A percentile compares a stretch with the other conserved stretches of the same genome.
These are phyloP conservation scores for Galleria mellonella DNA, from an alignment of 1,140 invertebrate genomes.

Conservation along the genomic window DNA sequence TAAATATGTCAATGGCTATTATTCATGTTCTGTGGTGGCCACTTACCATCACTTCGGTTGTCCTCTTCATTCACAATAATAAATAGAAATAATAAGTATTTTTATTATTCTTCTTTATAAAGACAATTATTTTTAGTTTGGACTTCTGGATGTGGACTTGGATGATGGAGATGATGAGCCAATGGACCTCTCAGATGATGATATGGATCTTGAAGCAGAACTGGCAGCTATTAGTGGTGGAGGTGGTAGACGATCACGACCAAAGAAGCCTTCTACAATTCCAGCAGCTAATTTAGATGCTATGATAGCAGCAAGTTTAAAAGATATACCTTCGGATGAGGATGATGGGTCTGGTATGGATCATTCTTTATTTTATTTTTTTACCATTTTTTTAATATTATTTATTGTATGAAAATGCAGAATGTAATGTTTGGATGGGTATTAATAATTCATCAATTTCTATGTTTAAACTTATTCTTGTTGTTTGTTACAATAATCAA, in stretches of 20 bases:
- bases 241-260: slow-evolving; percentile 55
- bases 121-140: slow-evolving; percentile 84
- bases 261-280: slow-evolving; percentile 72
- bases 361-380: slow-evolving; percentile 2
- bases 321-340: slow-evolving; percentile 83
- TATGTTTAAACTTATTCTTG: no score
- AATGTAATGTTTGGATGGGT: no score
- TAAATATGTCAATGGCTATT: no score
- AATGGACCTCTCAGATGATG: slow-evolving; percentile 76
- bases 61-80: no score
- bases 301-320: slow-evolving; percentile 84
- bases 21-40: no score
- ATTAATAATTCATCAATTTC: no score
- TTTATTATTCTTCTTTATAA: no score
- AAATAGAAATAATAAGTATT: no score
- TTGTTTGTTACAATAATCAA: no score
- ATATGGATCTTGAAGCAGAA: slow-evolving; percentile 91
- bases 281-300: slow-evolving; percentile 77
- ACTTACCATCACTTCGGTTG: no score
- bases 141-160: slow-evolving; percentile 82
- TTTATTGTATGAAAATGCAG: no score
- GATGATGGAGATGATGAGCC: slow-evolving; percentile 75
- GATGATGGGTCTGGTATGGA: slow-evolving; percentile 75
- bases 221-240: slow-evolving; percentile 82
- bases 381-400: no score